Evolutionary conservation across 2,888 invertebrate species (phyloP), one percentile per base, ranked within the genome.

Genomic region (Reticulitermes lucifugus): DNA sequence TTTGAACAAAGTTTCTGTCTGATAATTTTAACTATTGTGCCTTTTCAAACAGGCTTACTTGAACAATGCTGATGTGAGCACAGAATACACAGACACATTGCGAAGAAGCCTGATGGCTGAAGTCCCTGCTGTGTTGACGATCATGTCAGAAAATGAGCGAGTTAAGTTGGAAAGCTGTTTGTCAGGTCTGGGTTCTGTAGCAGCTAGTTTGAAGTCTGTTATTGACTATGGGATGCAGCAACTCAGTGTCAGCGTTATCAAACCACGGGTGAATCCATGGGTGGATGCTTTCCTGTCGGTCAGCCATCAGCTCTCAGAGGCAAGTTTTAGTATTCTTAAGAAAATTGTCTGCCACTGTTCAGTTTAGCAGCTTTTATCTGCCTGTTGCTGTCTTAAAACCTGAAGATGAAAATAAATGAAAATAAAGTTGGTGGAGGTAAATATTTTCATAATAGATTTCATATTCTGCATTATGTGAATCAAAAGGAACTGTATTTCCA

Each of bases 51-150:
- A 97, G 95, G 94, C 95, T 43, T 95, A 96, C 89, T 91, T 98
- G 88, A 98, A 97, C 91, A 98, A 98, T 91, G 95, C 98, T 18
- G 98, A 98, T 89, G 94, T 95, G 79, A 97, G 98, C 88, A 96
- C 96, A 87, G 98, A 98, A 89, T 98, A 98, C 91, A 94, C 98
- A 79, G 96, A 96, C 90, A 96, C 97, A 0, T 92, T 99, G 60
- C 96, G 96, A 89, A 93, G 93, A 86, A 96, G 95, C 87, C 94
- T 98, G 88, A 93, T 94, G 88, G 93, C 93, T 84, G 96, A 95
- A 89, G 96, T 96, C 35, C 93, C 92, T 81, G 92, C 93, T 79
- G 93, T 94, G 55, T 93, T 94, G 88, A 93, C 94, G 0, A 91
- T 91, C 75, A 93, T 95, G 91, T 93, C 92, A 41, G 89, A 90